Evolutionary conservation across 2,113 vertebrate genomes (phyloP).

Genomic region (Tinamus guttatus): DNA sequence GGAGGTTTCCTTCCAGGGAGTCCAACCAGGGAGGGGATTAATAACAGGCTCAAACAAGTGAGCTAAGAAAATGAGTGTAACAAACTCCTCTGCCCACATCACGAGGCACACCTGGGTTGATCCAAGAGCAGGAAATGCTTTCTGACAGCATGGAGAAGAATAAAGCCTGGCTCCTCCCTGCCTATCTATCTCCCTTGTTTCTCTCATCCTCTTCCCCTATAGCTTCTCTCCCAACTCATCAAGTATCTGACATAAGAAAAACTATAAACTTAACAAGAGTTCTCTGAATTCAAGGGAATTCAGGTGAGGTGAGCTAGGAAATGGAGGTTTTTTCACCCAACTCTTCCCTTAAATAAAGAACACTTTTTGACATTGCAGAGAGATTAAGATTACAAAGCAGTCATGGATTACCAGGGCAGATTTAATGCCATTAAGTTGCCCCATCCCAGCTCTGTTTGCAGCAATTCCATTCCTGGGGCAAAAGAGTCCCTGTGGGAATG

Average conservation of each 20-base stretch:
- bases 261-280: background rate
- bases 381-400: background rate
- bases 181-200: background rate
- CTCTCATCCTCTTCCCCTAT: background rate
- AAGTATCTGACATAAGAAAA: background rate
- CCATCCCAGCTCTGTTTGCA: background rate
- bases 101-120: conserved; percentile 61
- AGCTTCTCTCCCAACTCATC: background rate
- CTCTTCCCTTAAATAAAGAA: accelerated
- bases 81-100: conserved; percentile 41
- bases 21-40: conserved; percentile 71
- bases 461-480: background rate
- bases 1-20: conserved; percentile 63
- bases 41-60: conserved; percentile 70
- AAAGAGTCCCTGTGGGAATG: background rate
- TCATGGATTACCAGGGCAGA: background rate
- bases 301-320: accelerated
- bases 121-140: conserved; percentile 43
- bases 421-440: background rate
- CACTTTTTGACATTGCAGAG: background rate
- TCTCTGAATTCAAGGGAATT: background rate
- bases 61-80: conserved; percentile 68
- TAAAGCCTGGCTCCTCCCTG: background rate
- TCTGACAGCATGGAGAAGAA: conserved; percentile 39
- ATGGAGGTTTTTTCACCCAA: background rate